A percentile compares a stretch with the other conserved stretches of the same genome.
These are phyloP conservation scores for Chouioia cunea DNA, from an alignment of 2,888 invertebrate species.

Conservation along the genomic window DNA sequence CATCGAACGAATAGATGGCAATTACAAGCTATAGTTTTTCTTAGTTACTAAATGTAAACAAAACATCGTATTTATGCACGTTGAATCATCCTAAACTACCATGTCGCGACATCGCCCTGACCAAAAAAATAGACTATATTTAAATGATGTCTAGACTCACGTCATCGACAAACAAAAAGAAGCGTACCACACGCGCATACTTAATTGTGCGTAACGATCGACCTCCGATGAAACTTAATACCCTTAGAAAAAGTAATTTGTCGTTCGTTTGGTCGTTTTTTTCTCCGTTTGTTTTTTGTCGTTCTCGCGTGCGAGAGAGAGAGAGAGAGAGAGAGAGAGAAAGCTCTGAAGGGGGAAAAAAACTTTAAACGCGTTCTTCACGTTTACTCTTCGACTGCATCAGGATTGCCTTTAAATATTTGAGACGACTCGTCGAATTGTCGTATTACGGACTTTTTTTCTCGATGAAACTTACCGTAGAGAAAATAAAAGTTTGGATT, in stretches of 20 bases:
- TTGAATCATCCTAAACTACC: no score
- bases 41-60: no score
- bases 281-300: not conserved
- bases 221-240: constrained; percentile 13
- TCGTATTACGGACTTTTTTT: not conserved
- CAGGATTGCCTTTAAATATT: constrained; percentile 21
- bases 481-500: no score
- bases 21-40: not conserved
- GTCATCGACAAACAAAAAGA: no score
- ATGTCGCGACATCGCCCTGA: no score
- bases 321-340: not conserved
- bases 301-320: not conserved
- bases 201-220: constrained; percentile 27
- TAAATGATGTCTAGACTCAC: no score
- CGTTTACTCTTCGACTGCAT: not conserved
- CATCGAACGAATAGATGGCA: not conserved
- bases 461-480: not conserved
- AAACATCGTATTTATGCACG: no score
- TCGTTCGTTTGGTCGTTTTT: constrained; percentile 3
- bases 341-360: no score
- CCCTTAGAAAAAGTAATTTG: constrained; percentile 29
- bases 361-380: no score
- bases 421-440: not conserved
- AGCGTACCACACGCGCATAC: not conserved
- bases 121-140: no score